These are phyloP conservation scores for Sebastes diaconus DNA, from an alignment of 2,797 vertebrate genomes.

Conservation along the genomic window DNA sequence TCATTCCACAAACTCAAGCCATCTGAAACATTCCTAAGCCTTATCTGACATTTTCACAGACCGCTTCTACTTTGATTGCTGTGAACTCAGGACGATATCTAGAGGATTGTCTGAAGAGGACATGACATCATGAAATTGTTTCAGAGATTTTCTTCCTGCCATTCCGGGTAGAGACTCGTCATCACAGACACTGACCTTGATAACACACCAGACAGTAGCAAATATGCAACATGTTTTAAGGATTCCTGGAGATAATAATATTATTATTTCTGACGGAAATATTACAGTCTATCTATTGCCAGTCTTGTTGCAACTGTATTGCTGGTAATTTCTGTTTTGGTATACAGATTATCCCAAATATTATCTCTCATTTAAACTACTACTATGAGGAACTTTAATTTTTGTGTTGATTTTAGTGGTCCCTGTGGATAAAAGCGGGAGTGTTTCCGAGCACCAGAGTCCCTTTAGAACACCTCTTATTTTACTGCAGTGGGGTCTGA, in stretches of 20 bases:
- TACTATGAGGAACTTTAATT: background rate
- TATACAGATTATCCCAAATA: background rate
- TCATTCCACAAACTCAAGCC: slow-evolving; percentile 52
- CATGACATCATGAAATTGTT: slow-evolving; percentile 52
- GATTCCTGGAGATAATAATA: background rate
- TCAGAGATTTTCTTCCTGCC: slow-evolving; percentile 17
- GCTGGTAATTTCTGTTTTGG: background rate
- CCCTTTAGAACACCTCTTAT: background rate
- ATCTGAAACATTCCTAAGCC: slow-evolving; percentile 62
- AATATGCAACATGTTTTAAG: background rate
- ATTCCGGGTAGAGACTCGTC: slow-evolving; percentile 37
- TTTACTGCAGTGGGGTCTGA: background rate
- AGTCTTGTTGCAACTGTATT: background rate
- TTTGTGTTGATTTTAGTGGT: background rate
- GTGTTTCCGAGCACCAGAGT: background rate
- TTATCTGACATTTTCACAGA: slow-evolving; percentile 60
- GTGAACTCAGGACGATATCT: slow-evolving; percentile 45
- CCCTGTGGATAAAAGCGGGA: background rate
- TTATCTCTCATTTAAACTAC: background rate
- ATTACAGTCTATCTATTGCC: background rate
- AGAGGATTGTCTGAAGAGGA: slow-evolving; percentile 54
- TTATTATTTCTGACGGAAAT: background rate
- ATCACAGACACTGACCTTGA: background rate
- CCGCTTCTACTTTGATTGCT: slow-evolving; percentile 51
- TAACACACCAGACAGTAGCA: slow-evolving; percentile 9